phyloP scores from a whole-genome alignment of 2,888 invertebrate species.

The Drosophila subquinaria region DNA sequence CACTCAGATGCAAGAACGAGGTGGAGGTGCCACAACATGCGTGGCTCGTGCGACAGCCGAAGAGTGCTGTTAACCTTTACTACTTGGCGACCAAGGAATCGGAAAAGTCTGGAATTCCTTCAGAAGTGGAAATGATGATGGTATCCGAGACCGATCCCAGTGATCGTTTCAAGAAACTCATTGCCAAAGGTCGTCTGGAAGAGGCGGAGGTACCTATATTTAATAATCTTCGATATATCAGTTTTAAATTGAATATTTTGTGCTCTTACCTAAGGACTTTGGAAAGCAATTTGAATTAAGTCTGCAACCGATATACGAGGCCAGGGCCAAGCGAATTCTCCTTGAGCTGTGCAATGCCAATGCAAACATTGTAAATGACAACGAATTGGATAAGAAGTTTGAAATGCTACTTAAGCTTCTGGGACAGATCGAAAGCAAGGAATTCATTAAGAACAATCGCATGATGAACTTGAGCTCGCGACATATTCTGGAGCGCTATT shows the following conservation, averaged over 20 bases:
- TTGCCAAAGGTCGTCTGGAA: slow-evolving; percentile 84
- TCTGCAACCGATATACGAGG: slow-evolving; percentile 84
- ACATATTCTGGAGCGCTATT: slow-evolving; percentile 73
- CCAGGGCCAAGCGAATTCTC: slow-evolving; percentile 82
- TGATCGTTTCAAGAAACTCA: slow-evolving; percentile 84
- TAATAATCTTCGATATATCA: background rate
- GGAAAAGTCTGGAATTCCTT: slow-evolving; percentile 65
- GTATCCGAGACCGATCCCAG: slow-evolving; percentile 85
- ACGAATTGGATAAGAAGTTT: slow-evolving; percentile 71
- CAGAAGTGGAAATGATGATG: slow-evolving; percentile 83
- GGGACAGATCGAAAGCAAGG: slow-evolving; percentile 78
- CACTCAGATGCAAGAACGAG: slow-evolving; percentile 82
- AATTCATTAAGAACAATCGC: slow-evolving; percentile 82
- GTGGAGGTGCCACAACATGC: slow-evolving; percentile 76
- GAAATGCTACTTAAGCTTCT: slow-evolving; percentile 71
- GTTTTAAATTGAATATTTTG: background rate
- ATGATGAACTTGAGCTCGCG: slow-evolving; percentile 82
- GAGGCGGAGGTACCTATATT: slow-evolving; percentile 82
- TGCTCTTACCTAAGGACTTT: slow-evolving; percentile 73
- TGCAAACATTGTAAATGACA: slow-evolving; percentile 55
- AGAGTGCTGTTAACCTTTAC: slow-evolving; percentile 84
- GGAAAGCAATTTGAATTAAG: slow-evolving; percentile 84
- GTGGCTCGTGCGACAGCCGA: slow-evolving; percentile 85
- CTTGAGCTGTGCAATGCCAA: slow-evolving; percentile 71
- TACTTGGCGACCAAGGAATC: slow-evolving; percentile 77